phyloP scores from a whole-genome alignment of 2,113 vertebrate species.

The Uropsilus gracilis region DNA sequence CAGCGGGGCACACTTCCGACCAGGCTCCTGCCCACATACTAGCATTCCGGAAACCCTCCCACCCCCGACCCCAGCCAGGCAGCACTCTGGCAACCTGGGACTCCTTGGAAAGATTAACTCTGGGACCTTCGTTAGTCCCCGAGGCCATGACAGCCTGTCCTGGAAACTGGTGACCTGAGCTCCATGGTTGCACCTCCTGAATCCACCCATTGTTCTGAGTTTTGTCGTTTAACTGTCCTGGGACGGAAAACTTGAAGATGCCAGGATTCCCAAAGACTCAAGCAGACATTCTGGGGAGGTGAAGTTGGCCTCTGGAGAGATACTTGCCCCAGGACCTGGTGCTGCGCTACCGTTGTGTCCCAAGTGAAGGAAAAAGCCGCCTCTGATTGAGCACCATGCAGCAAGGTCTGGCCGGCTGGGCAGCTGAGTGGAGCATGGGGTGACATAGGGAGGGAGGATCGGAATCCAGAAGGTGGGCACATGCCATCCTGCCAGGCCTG shows the following conservation, averaged over 20 bases:
- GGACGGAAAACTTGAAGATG: not conserved
- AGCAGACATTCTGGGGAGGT: not conserved
- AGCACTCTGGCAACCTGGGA: not conserved
- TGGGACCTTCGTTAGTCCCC: not conserved
- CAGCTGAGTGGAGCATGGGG: not conserved
- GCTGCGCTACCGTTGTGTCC: not conserved
- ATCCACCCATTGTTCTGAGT: not conserved
- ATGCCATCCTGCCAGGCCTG: too few species aligned
- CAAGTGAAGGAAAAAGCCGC: not conserved
- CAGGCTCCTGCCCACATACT: accelerated
- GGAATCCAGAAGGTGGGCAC: not conserved
- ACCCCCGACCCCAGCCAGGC: not conserved
- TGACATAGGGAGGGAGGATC: not conserved
- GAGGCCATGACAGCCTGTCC: not conserved
- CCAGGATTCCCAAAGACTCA: not conserved
- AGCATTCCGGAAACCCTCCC: not conserved
- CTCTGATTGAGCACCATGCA: not conserved
- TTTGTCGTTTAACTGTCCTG: not conserved
- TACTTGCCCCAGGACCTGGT: not conserved
- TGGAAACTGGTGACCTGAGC: not conserved
- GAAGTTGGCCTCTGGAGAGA: not conserved
- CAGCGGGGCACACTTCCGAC: not conserved
- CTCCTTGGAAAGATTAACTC: too few species aligned
- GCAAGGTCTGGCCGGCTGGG: not conserved
- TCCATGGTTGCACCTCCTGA: accelerated